Base-by-base conservation (phyloP, 2,797 vertebrate species). In the Eremophila alpestris region DNA sequence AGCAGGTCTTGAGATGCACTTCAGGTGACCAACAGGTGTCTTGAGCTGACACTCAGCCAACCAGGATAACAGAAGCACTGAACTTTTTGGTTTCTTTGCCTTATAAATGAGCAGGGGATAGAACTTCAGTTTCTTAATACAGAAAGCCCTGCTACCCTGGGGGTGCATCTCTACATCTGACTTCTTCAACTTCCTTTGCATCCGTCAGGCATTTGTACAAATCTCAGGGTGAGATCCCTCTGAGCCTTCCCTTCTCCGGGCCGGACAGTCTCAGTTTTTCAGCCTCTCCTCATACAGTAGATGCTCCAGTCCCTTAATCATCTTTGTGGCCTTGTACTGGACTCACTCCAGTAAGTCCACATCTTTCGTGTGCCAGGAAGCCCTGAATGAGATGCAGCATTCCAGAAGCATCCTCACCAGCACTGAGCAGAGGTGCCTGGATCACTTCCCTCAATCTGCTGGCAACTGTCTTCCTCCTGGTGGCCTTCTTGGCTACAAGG, bases 311-410 rank as follows among this genome's bases (percentile, higher is more conserved):
- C 30, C 13, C 64, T 83, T 91, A 73, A 48, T 58, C 20, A 48
- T 58, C 32, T 75, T 54, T 67, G 45, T 81, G 65, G 45, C 41
- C 59, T 27, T 74, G n/a, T 75, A 30, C 41, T 81, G 54, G 69
- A 55, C 54, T 79, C 0, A 0, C 21, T 71, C 32, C 20, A 43
- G 24, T 29, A 79, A n/a, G 15, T 32, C 22, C 30, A 40, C 60
- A 32, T 29, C n/a, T 69, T 65, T 51, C 51, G 65, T 29, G 19
- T 76, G 46, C 38, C 26, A 58, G 51, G n/a, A 38, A 69, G 36
- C 11, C 40, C 51, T 32, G 40, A 64, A 51, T 34, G 63, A 85
- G 52, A 55, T 3, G 1, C 59, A 76, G 15, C 5, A 49, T 45
- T 87, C 40, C 41, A 88, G 69, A 29, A 23, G 21, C 54, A 76